Percentiles rank a stretch among this genome's conserved stretches.
These are phyloP conservation scores for Prenolepis imparis DNA, from an alignment of 2,888 invertebrate species.

Conservation along the genomic window DNA sequence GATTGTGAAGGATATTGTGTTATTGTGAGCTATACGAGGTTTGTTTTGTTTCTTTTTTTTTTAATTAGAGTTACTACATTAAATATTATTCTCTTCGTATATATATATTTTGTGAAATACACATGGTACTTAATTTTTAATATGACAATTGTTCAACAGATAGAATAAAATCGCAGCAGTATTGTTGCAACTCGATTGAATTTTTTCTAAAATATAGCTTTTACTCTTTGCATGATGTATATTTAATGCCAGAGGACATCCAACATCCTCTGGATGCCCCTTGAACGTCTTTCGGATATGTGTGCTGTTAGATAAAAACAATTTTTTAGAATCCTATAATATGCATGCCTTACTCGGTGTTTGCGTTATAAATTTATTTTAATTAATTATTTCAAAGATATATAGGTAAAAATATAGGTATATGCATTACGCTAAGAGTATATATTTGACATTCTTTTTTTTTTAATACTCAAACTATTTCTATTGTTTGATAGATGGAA, in stretches of 20 bases:
- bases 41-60: constrained; percentile 15
- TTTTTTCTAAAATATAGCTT: background rate
- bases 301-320: too few relatives aligned
- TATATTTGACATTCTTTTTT: background rate
- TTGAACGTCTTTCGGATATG: too few relatives aligned
- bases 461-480: background rate
- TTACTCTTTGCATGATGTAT: constrained; percentile 1
- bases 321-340: background rate
- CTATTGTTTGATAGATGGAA: constrained; percentile 85
- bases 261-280: too few relatives aligned
- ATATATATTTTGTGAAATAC: background rate
- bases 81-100: background rate
- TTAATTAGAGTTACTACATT: background rate
- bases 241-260: too few relatives aligned
- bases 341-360: background rate
- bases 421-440: background rate
- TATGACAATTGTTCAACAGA: too few relatives aligned
- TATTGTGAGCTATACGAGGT: constrained; percentile 14
- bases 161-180: too few relatives aligned
- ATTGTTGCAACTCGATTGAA: background rate
- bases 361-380: background rate
- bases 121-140: background rate
- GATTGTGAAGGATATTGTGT: background rate
- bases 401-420: too few relatives aligned
- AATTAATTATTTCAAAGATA: background rate